phyloP scores from a whole-genome alignment of 2,797 vertebrate species.

The Otolemur crassicaudatus region DNA sequence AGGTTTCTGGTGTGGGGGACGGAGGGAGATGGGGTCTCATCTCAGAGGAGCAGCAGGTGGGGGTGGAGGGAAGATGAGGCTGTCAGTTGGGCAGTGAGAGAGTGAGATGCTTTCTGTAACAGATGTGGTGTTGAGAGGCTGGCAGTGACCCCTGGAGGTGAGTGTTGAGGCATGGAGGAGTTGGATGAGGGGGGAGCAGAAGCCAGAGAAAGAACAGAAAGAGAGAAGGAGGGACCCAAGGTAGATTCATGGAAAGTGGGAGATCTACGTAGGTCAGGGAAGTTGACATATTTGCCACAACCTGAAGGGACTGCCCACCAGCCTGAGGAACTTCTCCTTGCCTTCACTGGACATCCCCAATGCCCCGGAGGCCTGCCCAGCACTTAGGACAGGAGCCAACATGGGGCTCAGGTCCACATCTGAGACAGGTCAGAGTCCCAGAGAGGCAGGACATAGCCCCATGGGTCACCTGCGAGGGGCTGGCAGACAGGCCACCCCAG shows the following conservation, averaged over 20 bases:
- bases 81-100: background rate
- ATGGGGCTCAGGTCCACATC: background rate
- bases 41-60: background rate
- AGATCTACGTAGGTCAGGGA: background rate
- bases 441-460: background rate
- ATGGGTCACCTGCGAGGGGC: constrained; percentile 86
- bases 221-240: background rate
- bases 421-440: background rate
- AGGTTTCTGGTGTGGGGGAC: background rate
- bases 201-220: background rate
- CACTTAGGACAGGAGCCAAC: background rate
- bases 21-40: rapidly evolving
- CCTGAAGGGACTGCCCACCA: background rate
- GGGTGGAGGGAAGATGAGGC: background rate
- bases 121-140: background rate
- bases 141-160: background rate
- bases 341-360: background rate
- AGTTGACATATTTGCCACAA: background rate
- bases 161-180: background rate
- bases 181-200: no score
- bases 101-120: background rate
- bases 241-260: background rate
- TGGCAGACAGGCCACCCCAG: constrained; percentile 63
- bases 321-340: background rate
- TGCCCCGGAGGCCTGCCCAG: background rate